phyloP scores from a whole-genome alignment of 2,113 vertebrate genomes.

The Tetrax tetrax region DNA sequence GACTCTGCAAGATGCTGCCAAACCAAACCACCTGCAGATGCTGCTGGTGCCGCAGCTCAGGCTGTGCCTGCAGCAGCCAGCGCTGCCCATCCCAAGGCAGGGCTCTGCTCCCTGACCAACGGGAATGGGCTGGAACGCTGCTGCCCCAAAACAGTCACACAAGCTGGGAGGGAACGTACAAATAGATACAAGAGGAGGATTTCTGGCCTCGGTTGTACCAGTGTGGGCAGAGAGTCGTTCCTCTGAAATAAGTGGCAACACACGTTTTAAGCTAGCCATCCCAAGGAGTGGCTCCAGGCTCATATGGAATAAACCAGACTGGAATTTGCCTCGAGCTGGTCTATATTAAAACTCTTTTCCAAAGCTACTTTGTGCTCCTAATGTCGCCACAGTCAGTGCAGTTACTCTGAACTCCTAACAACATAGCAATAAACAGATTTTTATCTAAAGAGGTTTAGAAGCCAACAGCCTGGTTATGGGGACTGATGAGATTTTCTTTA shows the following conservation, averaged over 20 bases:
- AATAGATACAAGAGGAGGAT: background rate
- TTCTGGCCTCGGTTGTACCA: background rate
- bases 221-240: background rate
- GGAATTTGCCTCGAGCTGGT: background rate
- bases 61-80: background rate
- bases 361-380: background rate
- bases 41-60: background rate
- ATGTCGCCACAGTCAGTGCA: rapidly evolving
- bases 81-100: background rate
- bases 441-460: slow-evolving; percentile 18
- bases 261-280: background rate
- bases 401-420: background rate
- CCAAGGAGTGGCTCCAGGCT: background rate
- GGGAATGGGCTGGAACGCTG: background rate
- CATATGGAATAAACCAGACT: background rate
- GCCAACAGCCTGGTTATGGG: background rate
- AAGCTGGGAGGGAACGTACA: background rate
- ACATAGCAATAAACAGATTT: background rate
- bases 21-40: background rate
- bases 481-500: background rate
- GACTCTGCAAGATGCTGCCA: background rate
- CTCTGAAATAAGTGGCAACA: background rate
- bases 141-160: background rate
- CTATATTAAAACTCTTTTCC: background rate
- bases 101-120: background rate